Conservation (phyloP, 2,888 invertebrate species). For the Aphrophora alni region DNA sequence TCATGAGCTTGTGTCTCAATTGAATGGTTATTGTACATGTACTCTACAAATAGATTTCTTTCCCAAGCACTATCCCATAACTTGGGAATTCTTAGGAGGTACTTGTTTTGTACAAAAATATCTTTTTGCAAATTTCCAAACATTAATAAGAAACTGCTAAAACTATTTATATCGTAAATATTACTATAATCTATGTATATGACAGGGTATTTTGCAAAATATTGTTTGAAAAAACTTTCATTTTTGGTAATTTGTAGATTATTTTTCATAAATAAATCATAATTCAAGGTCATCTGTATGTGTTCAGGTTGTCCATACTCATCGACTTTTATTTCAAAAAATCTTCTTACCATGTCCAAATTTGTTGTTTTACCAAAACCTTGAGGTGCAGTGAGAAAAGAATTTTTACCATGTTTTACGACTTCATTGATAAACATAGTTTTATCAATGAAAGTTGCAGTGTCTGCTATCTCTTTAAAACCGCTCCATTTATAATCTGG, state of each 20-base stretch:
- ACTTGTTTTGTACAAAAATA: no score
- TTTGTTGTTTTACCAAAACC: neutral
- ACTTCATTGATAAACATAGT: neutral
- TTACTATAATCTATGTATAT: neutral
- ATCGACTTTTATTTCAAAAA: neutral
- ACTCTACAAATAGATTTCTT: no score
- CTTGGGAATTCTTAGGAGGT: no score
- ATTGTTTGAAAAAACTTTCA: neutral
- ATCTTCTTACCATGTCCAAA: neutral
- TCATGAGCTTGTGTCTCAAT: no score
- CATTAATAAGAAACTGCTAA: no score
- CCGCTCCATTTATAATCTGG: neutral
- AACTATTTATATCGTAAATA: no score
- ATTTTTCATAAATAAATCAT: neutral
- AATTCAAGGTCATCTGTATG: neutral
- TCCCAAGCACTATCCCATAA: no score
- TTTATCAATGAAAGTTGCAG: neutral
- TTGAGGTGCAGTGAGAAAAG: neutral
- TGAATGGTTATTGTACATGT: no score
- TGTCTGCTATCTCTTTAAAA: neutral
- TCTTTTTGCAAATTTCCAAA: no score
- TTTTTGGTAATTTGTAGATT: neutral
- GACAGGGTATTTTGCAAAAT: neutral
- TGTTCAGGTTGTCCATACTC: neutral
- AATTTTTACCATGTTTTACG: no score